Evolutionary conservation across 2,888 invertebrate species (phyloP), one percentile per base, ranked within the genome.

Genomic region (Trichacis sp.): DNA sequence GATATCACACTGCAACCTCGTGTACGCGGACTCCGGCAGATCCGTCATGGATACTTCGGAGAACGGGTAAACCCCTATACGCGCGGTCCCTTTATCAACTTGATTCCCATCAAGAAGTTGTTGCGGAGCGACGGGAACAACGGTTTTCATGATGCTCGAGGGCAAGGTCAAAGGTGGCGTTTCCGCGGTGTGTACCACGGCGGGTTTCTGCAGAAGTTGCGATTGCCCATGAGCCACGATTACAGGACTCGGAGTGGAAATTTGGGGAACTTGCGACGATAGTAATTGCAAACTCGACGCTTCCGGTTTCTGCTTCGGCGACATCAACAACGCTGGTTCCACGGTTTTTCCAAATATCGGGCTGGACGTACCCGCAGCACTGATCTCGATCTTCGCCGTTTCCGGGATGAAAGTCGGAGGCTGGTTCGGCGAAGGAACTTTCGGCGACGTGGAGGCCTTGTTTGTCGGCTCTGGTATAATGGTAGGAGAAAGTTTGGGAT

Each of bases 251-350:
- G 86, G 85, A 1, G 85, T 85, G 1, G 86, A 85, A 8, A 84
- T 77, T 8, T 81, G 77, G 2, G 91, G 90, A 72, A 91, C 88
- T 73, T 89, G 90, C 12, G 91, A 90, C 0, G 90, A 89, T 2
- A 91, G 87, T 11, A 91, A 87, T 73, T 90, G 91, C 82, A 89
- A 86, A 67, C 86, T 88, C 6, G 76, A 84, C 58, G 85, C 85
- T 74, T 84, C 81, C 15, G 78, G 76, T 54, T 81, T 81, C 74
- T 46, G 53, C 74, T 0, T 76, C 78, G 17, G 72, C 60, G 4
- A 70, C 19, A 76, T 77, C n/a, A n/a, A n/a, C n/a, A n/a, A n/a
- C n/a, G n/a, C n/a, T n/a, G n/a, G n/a, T n/a, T n/a, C n/a, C n/a
- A n/a, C n/a, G n/a, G n/a, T n/a, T n/a, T n/a, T n/a, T 5, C 73